A percentile compares a stretch with the other conserved stretches of the same genome.
These are phyloP conservation scores for Bombus ignitus DNA, from an alignment of 1,140 invertebrate genomes.

Conservation along the genomic window DNA sequence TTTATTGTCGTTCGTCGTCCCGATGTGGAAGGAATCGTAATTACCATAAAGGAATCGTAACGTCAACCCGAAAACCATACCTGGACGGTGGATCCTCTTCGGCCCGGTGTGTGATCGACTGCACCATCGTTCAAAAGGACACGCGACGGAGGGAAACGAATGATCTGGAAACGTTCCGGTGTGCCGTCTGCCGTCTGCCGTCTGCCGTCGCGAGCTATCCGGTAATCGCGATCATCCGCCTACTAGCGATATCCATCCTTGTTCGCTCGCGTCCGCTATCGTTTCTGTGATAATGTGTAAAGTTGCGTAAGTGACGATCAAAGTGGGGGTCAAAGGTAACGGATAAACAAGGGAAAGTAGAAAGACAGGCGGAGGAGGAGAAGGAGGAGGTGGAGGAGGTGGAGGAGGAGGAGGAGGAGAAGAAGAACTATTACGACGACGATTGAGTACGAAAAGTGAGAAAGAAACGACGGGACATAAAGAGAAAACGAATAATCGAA, in stretches of 20 bases:
- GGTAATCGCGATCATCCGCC: conserved; percentile 8
- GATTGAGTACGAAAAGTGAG: conserved; percentile 1
- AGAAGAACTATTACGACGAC: not conserved
- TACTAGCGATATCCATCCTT: not conserved
- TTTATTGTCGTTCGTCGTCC: conserved; percentile 49
- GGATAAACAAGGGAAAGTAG: conserved; percentile 42
- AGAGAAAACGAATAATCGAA: not conserved
- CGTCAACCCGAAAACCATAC: conserved; percentile 1
- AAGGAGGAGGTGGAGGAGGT: not conserved
- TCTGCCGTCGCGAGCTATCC: conserved; percentile 27
- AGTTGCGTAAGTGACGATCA: conserved; percentile 63
- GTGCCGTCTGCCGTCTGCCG: conserved; percentile 21
- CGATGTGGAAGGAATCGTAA: conserved; percentile 58
- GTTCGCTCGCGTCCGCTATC: conserved; percentile 44
- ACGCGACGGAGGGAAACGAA: not conserved
- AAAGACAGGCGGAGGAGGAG: conserved; percentile 34
- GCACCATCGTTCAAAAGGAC: conserved; percentile 1
- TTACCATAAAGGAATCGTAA: conserved; percentile 55
- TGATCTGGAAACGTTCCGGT: not conserved
- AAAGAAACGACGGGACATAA: not conserved
- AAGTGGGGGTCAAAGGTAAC: conserved; percentile 54
- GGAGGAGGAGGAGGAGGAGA: conserved; percentile 71
- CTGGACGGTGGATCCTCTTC: conserved; percentile 8
- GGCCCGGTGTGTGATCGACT: conserved; percentile 30
- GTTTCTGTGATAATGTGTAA: conserved; percentile 66